These are phyloP conservation scores for Enteromius fasciolatus DNA, from an alignment of 2,797 vertebrate species.

Conservation along the genomic window DNA sequence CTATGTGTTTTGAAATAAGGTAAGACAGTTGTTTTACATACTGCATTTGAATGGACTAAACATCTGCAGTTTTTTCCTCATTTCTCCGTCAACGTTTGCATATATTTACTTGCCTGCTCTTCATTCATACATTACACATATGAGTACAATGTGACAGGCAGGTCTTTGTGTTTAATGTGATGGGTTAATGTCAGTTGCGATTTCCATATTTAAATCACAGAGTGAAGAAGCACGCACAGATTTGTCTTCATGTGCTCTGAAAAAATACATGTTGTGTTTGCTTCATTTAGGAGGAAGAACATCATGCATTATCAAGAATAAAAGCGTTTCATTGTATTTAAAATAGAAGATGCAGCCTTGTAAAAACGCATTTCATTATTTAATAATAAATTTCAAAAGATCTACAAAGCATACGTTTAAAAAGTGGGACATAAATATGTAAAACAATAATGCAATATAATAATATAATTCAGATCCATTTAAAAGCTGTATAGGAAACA, in stretches of 20 bases:
- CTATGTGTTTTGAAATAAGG: not conserved
- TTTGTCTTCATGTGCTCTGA: conserved; percentile 20
- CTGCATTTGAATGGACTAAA: conserved; percentile 21
- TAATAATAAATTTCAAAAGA: not conserved
- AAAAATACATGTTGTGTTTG: conserved; percentile 12
- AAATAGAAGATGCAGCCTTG: not conserved
- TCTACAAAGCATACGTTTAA: not conserved
- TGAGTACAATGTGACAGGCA: not conserved
- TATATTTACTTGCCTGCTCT: conserved; percentile 24
- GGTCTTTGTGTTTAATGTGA: conserved; percentile 16
- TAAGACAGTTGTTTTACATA: conserved; percentile 8
- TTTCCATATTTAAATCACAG: conserved; percentile 60
- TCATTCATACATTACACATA: conserved; percentile 11
- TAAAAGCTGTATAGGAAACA: not conserved
- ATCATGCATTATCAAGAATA: not conserved
- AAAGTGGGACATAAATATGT: not conserved
- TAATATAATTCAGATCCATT: not conserved
- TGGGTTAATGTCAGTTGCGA: conserved; percentile 40
- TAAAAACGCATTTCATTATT: not conserved
- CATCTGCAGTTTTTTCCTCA: conserved; percentile 9
- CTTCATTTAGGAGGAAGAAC: not conserved
- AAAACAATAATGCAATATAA: not conserved
- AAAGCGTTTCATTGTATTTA: not conserved
- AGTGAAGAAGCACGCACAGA: conserved; percentile 27
- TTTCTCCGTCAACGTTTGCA: conserved; percentile 10